Conservation (phyloP, 2,797 vertebrate genomes). For the Acrossocheilus fasciatus region DNA sequence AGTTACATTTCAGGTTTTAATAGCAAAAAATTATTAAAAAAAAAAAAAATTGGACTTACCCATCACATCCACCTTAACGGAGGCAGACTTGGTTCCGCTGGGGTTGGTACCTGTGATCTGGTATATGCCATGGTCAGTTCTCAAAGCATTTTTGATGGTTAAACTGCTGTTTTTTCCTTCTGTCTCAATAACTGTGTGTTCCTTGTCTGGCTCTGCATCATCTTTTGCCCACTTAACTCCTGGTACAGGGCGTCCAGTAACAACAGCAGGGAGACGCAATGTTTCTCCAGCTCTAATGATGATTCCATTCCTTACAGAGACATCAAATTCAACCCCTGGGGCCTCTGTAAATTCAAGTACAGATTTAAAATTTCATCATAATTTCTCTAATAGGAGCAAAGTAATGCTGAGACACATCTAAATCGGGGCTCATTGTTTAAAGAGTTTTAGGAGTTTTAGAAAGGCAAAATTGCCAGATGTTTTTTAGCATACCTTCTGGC, state of each 20-base stretch:
- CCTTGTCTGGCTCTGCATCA: slow-evolving; percentile 87
- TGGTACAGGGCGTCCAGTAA: slow-evolving; percentile 91
- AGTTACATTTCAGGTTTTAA: background rate
- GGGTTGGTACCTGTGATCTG: slow-evolving; percentile 91
- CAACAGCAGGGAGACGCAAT: slow-evolving; percentile 89
- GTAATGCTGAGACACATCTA: background rate
- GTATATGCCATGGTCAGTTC: slow-evolving; percentile 92
- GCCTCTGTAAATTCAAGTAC: slow-evolving; percentile 78
- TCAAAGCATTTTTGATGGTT: slow-evolving; percentile 86
- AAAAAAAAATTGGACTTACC: slow-evolving; percentile 79
- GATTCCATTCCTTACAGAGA: slow-evolving; percentile 89
- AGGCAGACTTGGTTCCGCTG: slow-evolving; percentile 90
- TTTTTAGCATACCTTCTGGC: slow-evolving; percentile 85
- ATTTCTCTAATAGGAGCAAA: background rate
- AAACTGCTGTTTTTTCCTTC: slow-evolving; percentile 87
- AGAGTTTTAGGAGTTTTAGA: background rate
- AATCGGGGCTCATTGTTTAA: background rate
- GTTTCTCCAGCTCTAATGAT: slow-evolving; percentile 90
- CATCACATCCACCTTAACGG: slow-evolving; percentile 91
- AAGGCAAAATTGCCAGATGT: background rate
- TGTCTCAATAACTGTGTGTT: slow-evolving; percentile 85
- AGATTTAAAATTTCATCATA: slow-evolving; percentile 26
- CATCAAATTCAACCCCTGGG: slow-evolving; percentile 88
- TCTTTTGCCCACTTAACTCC: slow-evolving; percentile 90
- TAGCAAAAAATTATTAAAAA: background rate